Evolutionary conservation across 2,888 invertebrate species (phyloP).

Genomic region (Hyles lineata): DNA sequence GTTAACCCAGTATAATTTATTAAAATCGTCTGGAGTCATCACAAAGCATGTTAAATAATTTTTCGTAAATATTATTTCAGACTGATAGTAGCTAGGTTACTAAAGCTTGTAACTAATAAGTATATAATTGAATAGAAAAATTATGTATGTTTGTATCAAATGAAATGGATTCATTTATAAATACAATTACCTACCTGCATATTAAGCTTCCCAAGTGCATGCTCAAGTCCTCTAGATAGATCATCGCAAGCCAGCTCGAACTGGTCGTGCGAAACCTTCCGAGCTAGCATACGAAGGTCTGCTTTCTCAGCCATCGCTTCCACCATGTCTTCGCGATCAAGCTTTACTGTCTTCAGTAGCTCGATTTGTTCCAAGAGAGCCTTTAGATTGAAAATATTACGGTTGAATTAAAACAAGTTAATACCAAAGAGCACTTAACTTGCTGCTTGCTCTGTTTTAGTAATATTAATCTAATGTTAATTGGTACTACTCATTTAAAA

Average conservation of each 20-base stretch:
- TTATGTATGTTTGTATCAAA: too few species aligned
- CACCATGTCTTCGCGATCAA: slow-evolving; percentile 89
- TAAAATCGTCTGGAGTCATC: too few species aligned
- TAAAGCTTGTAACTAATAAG: too few species aligned
- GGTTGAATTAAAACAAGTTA: too few species aligned
- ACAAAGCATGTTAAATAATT: background rate
- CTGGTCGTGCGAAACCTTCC: slow-evolving; percentile 90
- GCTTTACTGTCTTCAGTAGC: slow-evolving; percentile 86
- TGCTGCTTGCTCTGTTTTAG: too few species aligned
- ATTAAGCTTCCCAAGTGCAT: slow-evolving; percentile 85
- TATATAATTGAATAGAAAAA: too few species aligned
- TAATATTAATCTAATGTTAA: too few species aligned
- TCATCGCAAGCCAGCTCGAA: slow-evolving; percentile 89
- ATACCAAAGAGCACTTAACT: too few species aligned
- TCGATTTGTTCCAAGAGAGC: slow-evolving; percentile 87
- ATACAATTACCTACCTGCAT: slow-evolving; percentile 74
- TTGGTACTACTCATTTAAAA: background rate
- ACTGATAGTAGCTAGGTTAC: too few species aligned
- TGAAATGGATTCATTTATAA: too few species aligned
- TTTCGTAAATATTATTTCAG: background rate
- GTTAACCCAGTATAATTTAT: background rate
- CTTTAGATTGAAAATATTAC: slow-evolving; percentile 55
- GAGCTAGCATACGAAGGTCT: slow-evolving; percentile 87
- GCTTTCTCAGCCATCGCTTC: slow-evolving; percentile 91
- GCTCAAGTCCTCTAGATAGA: slow-evolving; percentile 86